Evolutionary conservation across 2,113 vertebrate genomes (phyloP), one percentile per base, ranked within the genome.

Genomic region (Pelusios castaneus): DNA sequence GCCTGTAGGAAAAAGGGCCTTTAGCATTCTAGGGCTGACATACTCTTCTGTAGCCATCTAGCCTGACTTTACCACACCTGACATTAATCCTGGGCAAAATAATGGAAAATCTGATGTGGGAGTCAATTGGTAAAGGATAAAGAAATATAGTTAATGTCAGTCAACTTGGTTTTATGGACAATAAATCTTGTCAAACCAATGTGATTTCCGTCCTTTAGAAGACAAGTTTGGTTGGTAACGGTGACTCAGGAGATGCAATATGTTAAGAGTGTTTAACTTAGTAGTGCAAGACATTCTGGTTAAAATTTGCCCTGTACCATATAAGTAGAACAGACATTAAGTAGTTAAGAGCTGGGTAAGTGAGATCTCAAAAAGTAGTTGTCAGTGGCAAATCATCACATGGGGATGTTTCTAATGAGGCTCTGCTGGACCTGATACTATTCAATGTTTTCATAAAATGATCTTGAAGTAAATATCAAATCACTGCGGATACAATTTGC

Each of bases 121-220:
- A 67, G 14, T 67, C 63, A 67, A n/a, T 34, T 77, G 89, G 34
- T 88, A 87, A 82, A 24, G 84, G 95, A 88, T 94, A 93, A 89
- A 56, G 41, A 43, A 80, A 45, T 67, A 45, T 82, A 63, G 31
- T 83, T 87, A 24, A 31, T 60, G 31, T 60, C 4, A 80, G 34
- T 67, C 63, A 67, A n/a, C 34, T 5, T n/a, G 31, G 63, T 67
- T 67, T 67, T 67, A 31, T 67, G 87, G 70, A n/a, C 47, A 82
- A 55, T 77, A 88, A 45, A 90, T 84, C 51, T 12, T 45, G 17
- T 89, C 82, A 82, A 78, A 89, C 82, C 81, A 95, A 93, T 75
- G 84, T 82, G 13, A 43, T 78, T 90, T 82, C 14, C 29, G 70
- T 91, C 90, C 45, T 84, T 31, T 47, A 81, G 55, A 22, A 47